A percentile compares a stretch with the other conserved stretches of the same genome.
Evolutionary conservation across 2,888 invertebrate species (phyloP).

Genomic region (Drosophila paranaensis): DNA sequence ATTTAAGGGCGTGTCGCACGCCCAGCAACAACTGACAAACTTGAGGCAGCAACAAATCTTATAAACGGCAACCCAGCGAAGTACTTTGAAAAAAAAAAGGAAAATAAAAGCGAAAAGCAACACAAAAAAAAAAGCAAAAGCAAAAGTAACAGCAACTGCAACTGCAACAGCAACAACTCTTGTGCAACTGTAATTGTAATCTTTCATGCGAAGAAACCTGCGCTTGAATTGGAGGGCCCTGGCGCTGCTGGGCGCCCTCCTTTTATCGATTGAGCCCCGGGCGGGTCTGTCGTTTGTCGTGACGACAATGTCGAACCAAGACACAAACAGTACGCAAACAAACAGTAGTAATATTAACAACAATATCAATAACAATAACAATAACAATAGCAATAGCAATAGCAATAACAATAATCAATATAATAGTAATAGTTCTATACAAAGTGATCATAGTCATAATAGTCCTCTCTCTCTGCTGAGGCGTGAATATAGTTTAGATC

Average conservation of each 20-base stretch:
- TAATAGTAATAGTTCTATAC: constrained; percentile 65
- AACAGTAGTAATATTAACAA: constrained; percentile 25
- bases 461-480: constrained; percentile 52
- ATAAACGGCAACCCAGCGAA: constrained; percentile 11
- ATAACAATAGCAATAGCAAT: constrained; percentile 31
- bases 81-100: constrained; percentile 1
- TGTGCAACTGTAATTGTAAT: constrained; percentile 54
- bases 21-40: constrained; percentile 55
- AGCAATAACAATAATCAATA: constrained; percentile 45
- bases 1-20: constrained; percentile 70
- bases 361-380: constrained; percentile 17
- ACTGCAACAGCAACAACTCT: constrained; percentile 34
- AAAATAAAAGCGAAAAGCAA: constrained; percentile 2
- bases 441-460: constrained; percentile 75
- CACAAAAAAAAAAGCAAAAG: background rate
- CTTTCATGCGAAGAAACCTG: constrained; percentile 84
- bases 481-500: constrained; percentile 71
- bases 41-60: constrained; percentile 30
- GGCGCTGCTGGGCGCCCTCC: constrained; percentile 85
- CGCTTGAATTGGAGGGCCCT: constrained; percentile 85
- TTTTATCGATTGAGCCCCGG: constrained; percentile 83
- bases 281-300: constrained; percentile 79
- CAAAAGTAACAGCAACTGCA: constrained; percentile 6
- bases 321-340: constrained; percentile 26
- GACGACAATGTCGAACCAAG: constrained; percentile 52